A percentile compares a stretch with the other conserved stretches of the same genome.
Conservation (phyloP, 1,140 invertebrate species). For the Drosophila lini region DNA sequence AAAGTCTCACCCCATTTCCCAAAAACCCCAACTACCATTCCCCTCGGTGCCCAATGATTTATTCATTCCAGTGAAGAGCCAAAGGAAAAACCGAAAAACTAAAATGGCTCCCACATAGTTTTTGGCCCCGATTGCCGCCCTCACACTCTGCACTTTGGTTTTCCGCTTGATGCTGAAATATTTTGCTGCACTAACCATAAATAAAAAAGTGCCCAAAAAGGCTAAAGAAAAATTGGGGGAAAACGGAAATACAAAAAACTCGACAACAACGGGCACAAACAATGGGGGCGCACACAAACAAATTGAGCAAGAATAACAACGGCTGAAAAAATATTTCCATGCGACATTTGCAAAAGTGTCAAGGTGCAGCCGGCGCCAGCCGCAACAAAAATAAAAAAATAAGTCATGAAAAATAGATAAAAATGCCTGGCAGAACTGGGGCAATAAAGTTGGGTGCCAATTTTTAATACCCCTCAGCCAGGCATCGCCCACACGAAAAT, state of each 20-base stretch:
- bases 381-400: constrained; percentile 22
- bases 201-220: constrained; percentile 35
- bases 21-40: constrained; percentile 24
- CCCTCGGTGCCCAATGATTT: constrained; percentile 38
- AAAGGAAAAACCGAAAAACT: constrained; percentile 25
- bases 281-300: constrained; percentile 38
- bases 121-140: constrained; percentile 18
- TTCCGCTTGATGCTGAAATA: constrained; percentile 45
- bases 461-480: constrained; percentile 18
- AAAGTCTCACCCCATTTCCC: constrained; percentile 10
- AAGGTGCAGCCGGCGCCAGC: constrained; percentile 49
- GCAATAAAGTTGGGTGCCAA: constrained; percentile 46
- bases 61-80: constrained; percentile 41
- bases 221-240: constrained; percentile 16
- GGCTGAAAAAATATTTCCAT: constrained; percentile 49
- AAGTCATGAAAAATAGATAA: constrained; percentile 26
- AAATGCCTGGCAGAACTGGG: constrained; percentile 26
- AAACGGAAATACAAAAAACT: constrained; percentile 34
- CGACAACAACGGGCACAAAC: constrained; percentile 28
- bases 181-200: constrained; percentile 47
- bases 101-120: constrained; percentile 42
- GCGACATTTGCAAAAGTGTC: constrained; percentile 56
- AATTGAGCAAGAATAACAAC: constrained; percentile 51
- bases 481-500: constrained; percentile 31
- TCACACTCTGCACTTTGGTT: constrained; percentile 9